These are phyloP conservation scores for Hydractinia symbiolongicarpus DNA, from an alignment of 30 jellyfish, hydroid and myxozoan genomes.

Conservation along the genomic window DNA sequence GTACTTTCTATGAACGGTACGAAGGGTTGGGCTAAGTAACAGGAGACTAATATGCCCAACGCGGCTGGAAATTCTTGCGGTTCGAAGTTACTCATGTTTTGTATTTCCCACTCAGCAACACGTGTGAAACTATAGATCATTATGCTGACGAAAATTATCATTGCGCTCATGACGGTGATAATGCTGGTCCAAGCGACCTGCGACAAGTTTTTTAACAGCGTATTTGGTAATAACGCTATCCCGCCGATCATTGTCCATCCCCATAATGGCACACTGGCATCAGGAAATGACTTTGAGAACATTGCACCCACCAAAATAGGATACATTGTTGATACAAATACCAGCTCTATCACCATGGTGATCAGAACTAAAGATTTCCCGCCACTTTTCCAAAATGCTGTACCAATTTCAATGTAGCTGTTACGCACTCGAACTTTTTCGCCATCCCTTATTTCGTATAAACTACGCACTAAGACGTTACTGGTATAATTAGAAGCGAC, in stretches of 20 bases:
- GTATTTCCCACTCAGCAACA: slow-evolving; percentile 64
- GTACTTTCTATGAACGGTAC: slow-evolving; percentile 86
- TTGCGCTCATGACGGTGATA: slow-evolving; percentile 83
- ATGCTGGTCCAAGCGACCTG: slow-evolving; percentile 97
- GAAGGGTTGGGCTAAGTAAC: slow-evolving; percentile 90
- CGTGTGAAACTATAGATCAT: slow-evolving; percentile 54
- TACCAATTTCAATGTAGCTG: slow-evolving; percentile 90
- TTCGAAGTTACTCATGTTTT: slow-evolving; percentile 56
- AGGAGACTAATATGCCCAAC: slow-evolving; percentile 69
- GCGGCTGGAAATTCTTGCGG: slow-evolving; percentile 82
- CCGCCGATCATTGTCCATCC: slow-evolving; percentile 91
- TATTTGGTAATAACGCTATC: slow-evolving; percentile 74
- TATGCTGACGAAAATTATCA: slow-evolving; percentile 65
- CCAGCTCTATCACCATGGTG: slow-evolving; percentile 70
- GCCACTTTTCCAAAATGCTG: slow-evolving; percentile 79
- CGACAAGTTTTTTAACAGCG: slow-evolving; percentile 58
- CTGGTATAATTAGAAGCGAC: slow-evolving; percentile 83
- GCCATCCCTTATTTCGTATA: slow-evolving; percentile 79
- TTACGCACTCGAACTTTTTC: slow-evolving; percentile 59
- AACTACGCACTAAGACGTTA: slow-evolving; percentile 48
- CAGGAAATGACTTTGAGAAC: slow-evolving; percentile 80
- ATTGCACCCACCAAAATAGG: slow-evolving; percentile 88
- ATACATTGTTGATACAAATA: slow-evolving; percentile 73
- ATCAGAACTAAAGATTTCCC: slow-evolving; percentile 66
- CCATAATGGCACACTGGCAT: slow-evolving; percentile 55